Conservation (phyloP, 2,888 invertebrate genomes). For the Lasioglossum marginatum region DNA sequence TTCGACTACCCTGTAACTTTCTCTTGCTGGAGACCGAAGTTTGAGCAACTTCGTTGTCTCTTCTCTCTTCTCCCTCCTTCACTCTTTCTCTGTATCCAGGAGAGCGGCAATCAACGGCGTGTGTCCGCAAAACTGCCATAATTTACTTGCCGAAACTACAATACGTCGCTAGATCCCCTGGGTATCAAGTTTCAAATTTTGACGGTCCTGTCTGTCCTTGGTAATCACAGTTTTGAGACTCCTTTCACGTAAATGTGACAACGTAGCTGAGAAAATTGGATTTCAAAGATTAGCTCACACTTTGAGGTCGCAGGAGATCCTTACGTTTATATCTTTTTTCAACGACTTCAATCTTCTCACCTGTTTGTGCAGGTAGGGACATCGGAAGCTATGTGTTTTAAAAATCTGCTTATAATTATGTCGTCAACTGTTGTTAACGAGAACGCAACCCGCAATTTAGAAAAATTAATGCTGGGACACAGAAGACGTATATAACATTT, state of each 20-base stretch:
- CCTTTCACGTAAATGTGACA: neutral
- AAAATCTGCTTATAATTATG: neutral
- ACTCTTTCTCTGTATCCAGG: neutral
- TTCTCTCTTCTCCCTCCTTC: neutral
- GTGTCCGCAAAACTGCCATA: conserved; percentile 16
- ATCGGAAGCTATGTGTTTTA: too few species aligned
- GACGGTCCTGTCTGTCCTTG: neutral
- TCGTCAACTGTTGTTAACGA: neutral
- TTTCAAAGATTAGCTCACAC: neutral
- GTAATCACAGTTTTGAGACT: conserved; percentile 18
- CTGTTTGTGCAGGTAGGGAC: neutral
- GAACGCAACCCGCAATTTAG: neutral
- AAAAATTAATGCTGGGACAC: neutral
- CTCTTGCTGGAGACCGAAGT: conserved; percentile 26
- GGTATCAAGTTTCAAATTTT: conserved; percentile 4
- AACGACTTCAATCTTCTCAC: neutral
- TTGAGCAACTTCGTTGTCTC: conserved; percentile 10
- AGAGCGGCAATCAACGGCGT: conserved; percentile 4
- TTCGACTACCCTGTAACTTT: conserved; percentile 22
- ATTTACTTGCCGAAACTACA: conserved; percentile 27
- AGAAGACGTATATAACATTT: neutral
- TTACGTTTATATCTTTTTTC: too few species aligned
- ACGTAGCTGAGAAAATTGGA: neutral
- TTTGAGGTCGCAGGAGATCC: neutral
- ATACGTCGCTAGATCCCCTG: neutral